Conservation (phyloP, 1,140 invertebrate genomes). For the Eupristina koningsbergeri region DNA sequence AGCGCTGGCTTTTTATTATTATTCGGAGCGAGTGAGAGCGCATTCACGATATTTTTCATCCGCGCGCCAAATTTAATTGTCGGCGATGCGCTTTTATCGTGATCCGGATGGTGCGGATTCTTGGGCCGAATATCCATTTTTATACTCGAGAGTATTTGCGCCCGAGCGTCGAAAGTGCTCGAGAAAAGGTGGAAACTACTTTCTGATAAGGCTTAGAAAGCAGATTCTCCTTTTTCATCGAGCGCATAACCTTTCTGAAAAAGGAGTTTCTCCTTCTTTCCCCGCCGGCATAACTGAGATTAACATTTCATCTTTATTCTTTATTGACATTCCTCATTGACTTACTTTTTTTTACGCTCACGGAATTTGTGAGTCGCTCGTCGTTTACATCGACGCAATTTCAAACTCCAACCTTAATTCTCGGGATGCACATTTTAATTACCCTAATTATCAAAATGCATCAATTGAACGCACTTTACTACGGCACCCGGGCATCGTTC, state of each 20-base stretch:
- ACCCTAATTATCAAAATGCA: not conserved
- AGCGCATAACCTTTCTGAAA: not conserved
- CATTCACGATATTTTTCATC: not conserved
- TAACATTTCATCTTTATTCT: no score
- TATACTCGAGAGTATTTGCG: no score
- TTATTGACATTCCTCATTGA: no score
- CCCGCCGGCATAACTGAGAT: no score
- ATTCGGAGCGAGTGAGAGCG: no score
- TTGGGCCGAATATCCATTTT: not conserved
- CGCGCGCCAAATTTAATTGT: no score
- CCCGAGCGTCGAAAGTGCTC: not conserved
- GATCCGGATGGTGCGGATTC: not conserved
- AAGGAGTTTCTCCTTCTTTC: slow-evolving; percentile 3
- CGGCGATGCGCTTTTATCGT: not conserved
- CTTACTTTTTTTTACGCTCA: no score
- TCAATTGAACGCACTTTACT: not conserved
- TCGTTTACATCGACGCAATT: no score
- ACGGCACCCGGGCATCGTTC: not conserved
- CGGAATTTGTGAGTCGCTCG: no score
- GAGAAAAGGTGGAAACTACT: slow-evolving; percentile 16
- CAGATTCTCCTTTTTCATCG: slow-evolving; percentile 19
- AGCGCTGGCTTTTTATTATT: slow-evolving; percentile 18
- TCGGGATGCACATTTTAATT: no score
- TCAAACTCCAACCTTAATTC: not conserved
- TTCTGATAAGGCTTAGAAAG: slow-evolving; percentile 1